phyloP scores from a whole-genome alignment of 2,888 invertebrate genomes.

The Agrochola lota region DNA sequence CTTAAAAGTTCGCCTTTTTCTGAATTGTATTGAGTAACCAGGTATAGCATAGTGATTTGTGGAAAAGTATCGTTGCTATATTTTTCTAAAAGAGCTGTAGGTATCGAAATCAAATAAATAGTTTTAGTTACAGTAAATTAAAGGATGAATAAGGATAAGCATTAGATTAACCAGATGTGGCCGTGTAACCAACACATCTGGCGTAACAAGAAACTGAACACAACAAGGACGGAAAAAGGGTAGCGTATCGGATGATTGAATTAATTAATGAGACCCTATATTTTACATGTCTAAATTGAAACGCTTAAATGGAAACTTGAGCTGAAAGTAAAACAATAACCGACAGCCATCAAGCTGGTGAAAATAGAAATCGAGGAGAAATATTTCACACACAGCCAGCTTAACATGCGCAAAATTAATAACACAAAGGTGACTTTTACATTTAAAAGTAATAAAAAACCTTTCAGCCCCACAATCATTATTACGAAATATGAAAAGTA shows the following conservation, averaged over 20 bases:
- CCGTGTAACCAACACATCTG: slow-evolving; percentile 42
- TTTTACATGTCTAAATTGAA: background rate
- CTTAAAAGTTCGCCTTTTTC: slow-evolving; percentile 83
- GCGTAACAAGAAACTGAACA: slow-evolving; percentile 46
- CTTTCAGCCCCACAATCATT: slow-evolving; percentile 63
- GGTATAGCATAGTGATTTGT: slow-evolving; percentile 60
- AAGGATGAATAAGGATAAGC: slow-evolving; percentile 21
- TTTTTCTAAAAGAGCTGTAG: slow-evolving; percentile 18
- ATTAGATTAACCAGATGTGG: slow-evolving; percentile 33
- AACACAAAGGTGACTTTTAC: slow-evolving; percentile 54
- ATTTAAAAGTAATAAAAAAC: slow-evolving; percentile 60
- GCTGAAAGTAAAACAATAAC: background rate
- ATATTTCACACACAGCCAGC: slow-evolving; percentile 1
- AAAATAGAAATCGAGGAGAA: background rate
- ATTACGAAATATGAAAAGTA: slow-evolving; percentile 62
- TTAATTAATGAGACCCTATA: slow-evolving; percentile 12
- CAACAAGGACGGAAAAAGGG: slow-evolving; percentile 21
- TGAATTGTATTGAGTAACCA: slow-evolving; percentile 69
- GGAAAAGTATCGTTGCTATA: slow-evolving; percentile 22
- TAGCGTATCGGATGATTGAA: slow-evolving; percentile 28
- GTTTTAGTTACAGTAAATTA: slow-evolving; percentile 14
- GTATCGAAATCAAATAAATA: slow-evolving; percentile 14
- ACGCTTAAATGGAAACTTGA: slow-evolving; percentile 1
- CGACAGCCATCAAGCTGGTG: background rate
- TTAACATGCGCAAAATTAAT: slow-evolving; percentile 53